A percentile compares a stretch with the other conserved stretches of the same genome.
Evolutionary conservation across 2,797 vertebrate species (phyloP).

Genomic region (Oophaga sylvatica): DNA sequence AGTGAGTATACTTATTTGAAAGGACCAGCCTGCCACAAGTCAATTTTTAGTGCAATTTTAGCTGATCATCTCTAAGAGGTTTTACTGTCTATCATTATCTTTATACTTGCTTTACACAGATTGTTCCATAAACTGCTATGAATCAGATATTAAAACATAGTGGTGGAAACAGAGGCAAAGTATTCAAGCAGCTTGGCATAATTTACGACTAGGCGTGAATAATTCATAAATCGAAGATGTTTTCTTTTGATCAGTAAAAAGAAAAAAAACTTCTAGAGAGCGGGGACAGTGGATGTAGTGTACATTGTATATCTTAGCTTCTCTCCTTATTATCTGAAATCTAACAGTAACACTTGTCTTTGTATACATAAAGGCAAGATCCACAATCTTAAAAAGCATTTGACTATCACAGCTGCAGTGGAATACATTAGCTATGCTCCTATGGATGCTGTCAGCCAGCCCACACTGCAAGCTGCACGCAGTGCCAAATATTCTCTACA

Average conservation of each 20-base stretch:
- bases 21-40: neutral
- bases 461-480: slow-evolving; percentile 51
- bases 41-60: neutral
- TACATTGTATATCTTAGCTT: slow-evolving; percentile 43
- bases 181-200: slow-evolving; percentile 20
- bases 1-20: neutral
- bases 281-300: slow-evolving; percentile 20
- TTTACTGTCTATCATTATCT: neutral
- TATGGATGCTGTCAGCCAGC: slow-evolving; percentile 50
- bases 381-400: slow-evolving; percentile 56
- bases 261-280: neutral
- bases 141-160: neutral
- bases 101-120: neutral
- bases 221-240: slow-evolving; percentile 43
- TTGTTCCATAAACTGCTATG: neutral
- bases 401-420: slow-evolving; percentile 56
- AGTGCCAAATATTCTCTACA: slow-evolving; percentile 55
- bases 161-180: neutral
- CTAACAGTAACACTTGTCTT: slow-evolving; percentile 40
- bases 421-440: slow-evolving; percentile 61
- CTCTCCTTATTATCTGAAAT: slow-evolving; percentile 31
- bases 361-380: slow-evolving; percentile 49
- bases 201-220: slow-evolving; percentile 18
- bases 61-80: neutral
- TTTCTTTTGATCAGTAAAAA: slow-evolving; percentile 34